Evolutionary conservation across 2,113 vertebrate species (phyloP), one percentile per base, ranked within the genome.

Genomic region (Tor tambroides): DNA sequence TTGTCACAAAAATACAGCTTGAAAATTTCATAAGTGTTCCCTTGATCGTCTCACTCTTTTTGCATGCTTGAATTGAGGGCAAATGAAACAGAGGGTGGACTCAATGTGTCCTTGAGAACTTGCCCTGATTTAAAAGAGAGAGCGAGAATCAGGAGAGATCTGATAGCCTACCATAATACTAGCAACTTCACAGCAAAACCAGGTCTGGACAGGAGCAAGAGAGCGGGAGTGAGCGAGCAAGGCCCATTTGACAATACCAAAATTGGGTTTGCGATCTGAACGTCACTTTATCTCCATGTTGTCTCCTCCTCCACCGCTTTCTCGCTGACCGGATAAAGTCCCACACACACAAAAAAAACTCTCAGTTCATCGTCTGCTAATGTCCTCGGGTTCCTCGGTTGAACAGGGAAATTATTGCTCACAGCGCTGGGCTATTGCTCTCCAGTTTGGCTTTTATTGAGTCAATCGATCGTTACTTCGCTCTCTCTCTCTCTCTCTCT

Each of bases 381-480:
- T 90, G 77, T 88, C 89, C 90, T 91, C 89, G 76, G 80, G 86
- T 82, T 87, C 91, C 90, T 91, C 86, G 67, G 83, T 83, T 75
- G 90, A 89, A 91, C 91, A 87, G 90, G 89, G 91, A 90, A 87
- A 88, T 92, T 89, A 94, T 88, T 91, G 88, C 88, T 89, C 89
- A 89, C 85, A 90, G 89, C 46, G 41, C 88, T 85, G 83, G 81
- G 82, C 90, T 90, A 89, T 87, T 91, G 89, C 90, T 90, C 91
- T 91, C 87, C 86, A 43, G 80, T 93, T 93, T 91, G 91, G 84
- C 81, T 90, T 92, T 94, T 92, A 94, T 93, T 93, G 91, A 92
- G 86, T 91, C 93, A 87, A 93, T 95, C 88, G 91, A 94, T 94
- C 91, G 92, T 80, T 88, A 86, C 51, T 90, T 86, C 80, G 21